These are phyloP conservation scores for Scomberomorus guttatus DNA, from an alignment of 2,797 vertebrate species.

Conservation along the genomic window DNA sequence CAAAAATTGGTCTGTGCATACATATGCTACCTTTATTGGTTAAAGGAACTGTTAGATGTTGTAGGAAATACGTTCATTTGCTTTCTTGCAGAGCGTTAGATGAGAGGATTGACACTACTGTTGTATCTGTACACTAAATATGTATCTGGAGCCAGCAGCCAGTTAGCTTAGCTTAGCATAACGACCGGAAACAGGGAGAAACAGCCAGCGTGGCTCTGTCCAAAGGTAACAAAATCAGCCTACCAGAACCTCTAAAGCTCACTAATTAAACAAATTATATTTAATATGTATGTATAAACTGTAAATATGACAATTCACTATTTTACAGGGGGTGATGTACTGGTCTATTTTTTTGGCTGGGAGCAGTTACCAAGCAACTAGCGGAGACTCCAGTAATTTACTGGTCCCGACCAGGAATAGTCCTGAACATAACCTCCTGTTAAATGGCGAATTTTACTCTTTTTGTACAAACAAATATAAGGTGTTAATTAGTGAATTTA, in stretches of 20 bases:
- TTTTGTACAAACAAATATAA: neutral
- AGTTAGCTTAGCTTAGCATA: too few species aligned
- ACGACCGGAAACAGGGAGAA: too few species aligned
- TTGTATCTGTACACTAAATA: too few species aligned
- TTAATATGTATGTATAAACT: neutral
- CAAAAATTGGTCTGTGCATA: neutral
- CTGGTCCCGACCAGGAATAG: neutral
- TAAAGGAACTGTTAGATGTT: neutral
- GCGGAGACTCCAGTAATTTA: neutral
- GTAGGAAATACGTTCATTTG: neutral
- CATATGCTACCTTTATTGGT: neutral
- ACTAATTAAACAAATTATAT: too few species aligned
- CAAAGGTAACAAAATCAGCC: neutral
- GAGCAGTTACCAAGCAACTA: neutral
- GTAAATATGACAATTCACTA: neutral
- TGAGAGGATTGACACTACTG: neutral
- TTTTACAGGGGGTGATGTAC: neutral
- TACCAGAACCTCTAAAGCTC: neutral
- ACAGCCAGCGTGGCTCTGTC: neutral
- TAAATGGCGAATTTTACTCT: neutral
- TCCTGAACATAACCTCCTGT: neutral
- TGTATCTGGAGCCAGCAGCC: too few species aligned
- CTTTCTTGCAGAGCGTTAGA: neutral
- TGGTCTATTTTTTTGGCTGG: neutral
- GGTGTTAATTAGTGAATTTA: neutral